Conservation (phyloP, 2,888 invertebrate species). For the Pollenia amentaria region DNA sequence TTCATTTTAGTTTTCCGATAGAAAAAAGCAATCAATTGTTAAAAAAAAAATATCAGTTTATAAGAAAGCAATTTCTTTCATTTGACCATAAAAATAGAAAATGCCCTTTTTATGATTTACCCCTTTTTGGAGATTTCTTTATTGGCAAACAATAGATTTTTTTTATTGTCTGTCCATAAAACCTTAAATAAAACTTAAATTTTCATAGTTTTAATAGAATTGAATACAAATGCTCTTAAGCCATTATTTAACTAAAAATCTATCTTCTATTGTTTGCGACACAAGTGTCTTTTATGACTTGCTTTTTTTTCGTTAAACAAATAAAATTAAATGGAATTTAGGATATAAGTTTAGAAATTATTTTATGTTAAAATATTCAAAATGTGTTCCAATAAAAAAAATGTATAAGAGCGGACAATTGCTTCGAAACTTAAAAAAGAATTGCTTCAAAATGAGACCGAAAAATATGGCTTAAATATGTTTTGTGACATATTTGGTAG, state of each 20-base stretch:
- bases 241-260: slow-evolving; percentile 22
- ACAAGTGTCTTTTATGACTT: slow-evolving; percentile 57
- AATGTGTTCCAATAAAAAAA: neutral
- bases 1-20: neutral
- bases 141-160: slow-evolving; percentile 38
- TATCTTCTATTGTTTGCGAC: slow-evolving; percentile 31
- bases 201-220: slow-evolving; percentile 44
- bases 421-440: no score
- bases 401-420: no score
- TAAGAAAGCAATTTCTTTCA: slow-evolving; percentile 19
- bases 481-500: no score
- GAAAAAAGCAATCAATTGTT: neutral
- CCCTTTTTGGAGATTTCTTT: slow-evolving; percentile 11
- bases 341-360: neutral
- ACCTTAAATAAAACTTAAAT: slow-evolving; percentile 20
- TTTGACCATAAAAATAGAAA: slow-evolving; percentile 14
- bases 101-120: slow-evolving; percentile 15
- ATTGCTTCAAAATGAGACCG: no score
- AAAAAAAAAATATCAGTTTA: neutral
- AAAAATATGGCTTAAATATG: no score
- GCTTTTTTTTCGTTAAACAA: neutral
- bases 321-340: neutral
- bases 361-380: slow-evolving; percentile 21
- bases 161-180: slow-evolving; percentile 12
- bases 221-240: slow-evolving; percentile 20